Percentiles rank a stretch among this genome's conserved stretches.
These are phyloP conservation scores for Drosophila phalerata DNA, from an alignment of 2,888 invertebrate genomes.

Conservation along the genomic window DNA sequence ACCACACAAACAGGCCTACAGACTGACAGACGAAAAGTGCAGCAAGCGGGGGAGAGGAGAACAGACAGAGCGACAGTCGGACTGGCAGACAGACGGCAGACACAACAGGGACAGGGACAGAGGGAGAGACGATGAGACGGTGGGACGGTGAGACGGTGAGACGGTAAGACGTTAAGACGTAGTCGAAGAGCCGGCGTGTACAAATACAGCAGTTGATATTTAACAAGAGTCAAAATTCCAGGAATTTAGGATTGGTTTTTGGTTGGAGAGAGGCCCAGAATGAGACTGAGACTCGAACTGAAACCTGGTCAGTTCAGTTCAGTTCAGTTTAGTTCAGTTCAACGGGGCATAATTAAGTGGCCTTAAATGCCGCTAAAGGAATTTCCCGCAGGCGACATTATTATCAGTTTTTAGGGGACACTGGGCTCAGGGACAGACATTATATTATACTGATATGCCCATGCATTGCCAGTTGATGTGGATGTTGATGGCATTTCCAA, in stretches of 20 bases:
- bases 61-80: slow-evolving; percentile 17
- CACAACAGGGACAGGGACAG: slow-evolving; percentile 14
- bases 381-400: slow-evolving; percentile 79
- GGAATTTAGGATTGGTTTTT: slow-evolving; percentile 81
- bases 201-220: slow-evolving; percentile 77
- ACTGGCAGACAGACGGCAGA: slow-evolving; percentile 21
- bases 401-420: slow-evolving; percentile 67
- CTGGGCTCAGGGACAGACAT: slow-evolving; percentile 28
- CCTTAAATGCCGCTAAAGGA: slow-evolving; percentile 79
- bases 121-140: too few species aligned
- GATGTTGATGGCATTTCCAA: slow-evolving; percentile 42
- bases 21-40: slow-evolving; percentile 17
- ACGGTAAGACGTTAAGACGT: slow-evolving; percentile 6
- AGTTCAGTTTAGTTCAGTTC: slow-evolving; percentile 18
- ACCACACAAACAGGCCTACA: neutral
- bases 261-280: slow-evolving; percentile 22
- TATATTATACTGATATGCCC: slow-evolving; percentile 57
- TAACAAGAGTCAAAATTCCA: slow-evolving; percentile 78
- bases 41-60: slow-evolving; percentile 26
- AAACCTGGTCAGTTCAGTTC: slow-evolving; percentile 39
- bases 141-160: neutral
- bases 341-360: slow-evolving; percentile 75
- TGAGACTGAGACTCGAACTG: slow-evolving; percentile 13
- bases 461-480: slow-evolving; percentile 14
- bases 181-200: slow-evolving; percentile 59